Percentiles rank a stretch among this genome's conserved stretches.
These are phyloP conservation scores for Microplitis manilae DNA, from an alignment of 2,888 invertebrate species.

Conservation along the genomic window DNA sequence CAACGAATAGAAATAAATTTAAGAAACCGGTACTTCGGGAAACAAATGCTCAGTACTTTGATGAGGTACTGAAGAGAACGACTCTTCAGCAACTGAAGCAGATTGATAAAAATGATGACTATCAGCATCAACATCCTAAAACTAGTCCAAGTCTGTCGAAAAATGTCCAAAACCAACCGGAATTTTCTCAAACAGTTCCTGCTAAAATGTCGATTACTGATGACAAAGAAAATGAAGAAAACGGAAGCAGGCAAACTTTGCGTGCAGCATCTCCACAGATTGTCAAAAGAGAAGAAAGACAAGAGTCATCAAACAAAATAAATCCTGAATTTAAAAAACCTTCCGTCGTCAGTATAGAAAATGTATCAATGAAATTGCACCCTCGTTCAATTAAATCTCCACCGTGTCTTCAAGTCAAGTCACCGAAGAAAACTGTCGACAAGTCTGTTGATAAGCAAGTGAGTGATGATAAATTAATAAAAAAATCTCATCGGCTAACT, in stretches of 20 bases:
- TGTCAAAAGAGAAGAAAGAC: not conserved
- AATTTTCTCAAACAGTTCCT: not conserved
- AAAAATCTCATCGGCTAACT: not conserved
- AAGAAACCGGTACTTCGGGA: constrained; percentile 27
- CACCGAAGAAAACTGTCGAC: not conserved
- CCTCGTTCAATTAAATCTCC: not conserved
- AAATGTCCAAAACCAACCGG: not conserved
- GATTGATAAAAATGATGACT: not conserved
- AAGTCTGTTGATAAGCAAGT: not conserved
- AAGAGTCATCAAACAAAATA: not conserved
- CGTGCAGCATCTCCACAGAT: not conserved
- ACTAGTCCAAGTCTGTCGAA: not conserved
- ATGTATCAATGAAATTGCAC: not conserved
- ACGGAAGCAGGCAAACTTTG: not conserved
- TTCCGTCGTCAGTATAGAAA: not conserved
- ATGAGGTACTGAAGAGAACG: constrained; percentile 11
- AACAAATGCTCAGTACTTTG: constrained; percentile 23
- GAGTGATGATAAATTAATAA: not conserved
- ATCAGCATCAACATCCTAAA: not conserved
- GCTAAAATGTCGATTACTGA: not conserved
- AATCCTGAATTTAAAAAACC: not conserved
- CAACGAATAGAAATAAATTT: not conserved
- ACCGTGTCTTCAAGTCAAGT: not conserved
- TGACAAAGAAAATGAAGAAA: not conserved
- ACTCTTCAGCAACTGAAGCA: constrained; percentile 14